Evolutionary conservation across 2,888 invertebrate genomes (phyloP).

Genomic region (Lochmaea capreae): DNA sequence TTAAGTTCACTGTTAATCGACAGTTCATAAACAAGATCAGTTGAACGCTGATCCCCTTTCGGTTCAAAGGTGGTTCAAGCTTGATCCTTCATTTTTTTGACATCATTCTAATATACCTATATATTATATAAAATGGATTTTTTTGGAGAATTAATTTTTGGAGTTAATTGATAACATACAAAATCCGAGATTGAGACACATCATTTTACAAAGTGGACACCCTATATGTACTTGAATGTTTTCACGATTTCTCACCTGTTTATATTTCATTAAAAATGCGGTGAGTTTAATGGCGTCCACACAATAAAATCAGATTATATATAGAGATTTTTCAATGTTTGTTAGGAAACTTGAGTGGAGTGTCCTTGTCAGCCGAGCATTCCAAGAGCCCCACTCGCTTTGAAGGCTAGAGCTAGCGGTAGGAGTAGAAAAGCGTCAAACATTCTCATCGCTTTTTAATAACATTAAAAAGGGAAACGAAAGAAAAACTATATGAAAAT

Average conservation of each 20-base stretch:
- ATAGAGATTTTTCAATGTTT: constrained; percentile 38
- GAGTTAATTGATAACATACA: too few species aligned
- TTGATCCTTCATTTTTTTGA: too few species aligned
- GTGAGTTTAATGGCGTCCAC: constrained; percentile 10
- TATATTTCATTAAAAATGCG: constrained; percentile 3
- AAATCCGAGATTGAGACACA: too few species aligned
- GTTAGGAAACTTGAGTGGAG: constrained; percentile 51
- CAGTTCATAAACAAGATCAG: too few species aligned
- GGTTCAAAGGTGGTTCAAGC: too few species aligned
- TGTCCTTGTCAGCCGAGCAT: constrained; percentile 48
- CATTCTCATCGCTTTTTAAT: constrained; percentile 17
- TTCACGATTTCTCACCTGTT: neutral
- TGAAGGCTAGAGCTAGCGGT: constrained; percentile 35
- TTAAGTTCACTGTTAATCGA: too few species aligned
- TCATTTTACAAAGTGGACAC: too few species aligned
- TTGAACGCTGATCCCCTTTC: too few species aligned
- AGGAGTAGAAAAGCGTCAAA: constrained; percentile 26
- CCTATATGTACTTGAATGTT: too few species aligned
- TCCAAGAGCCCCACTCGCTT: constrained; percentile 47
- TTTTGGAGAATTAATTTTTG: too few species aligned
- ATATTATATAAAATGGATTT: too few species aligned
- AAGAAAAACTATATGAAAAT: neutral
- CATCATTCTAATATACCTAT: too few species aligned
- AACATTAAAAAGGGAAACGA: constrained; percentile 5
- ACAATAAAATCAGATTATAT: constrained; percentile 35